A percentile compares a stretch with the other conserved stretches of the same genome.
phyloP scores from a whole-genome alignment of 1,140 invertebrate species.

The Drosophila melanica region DNA sequence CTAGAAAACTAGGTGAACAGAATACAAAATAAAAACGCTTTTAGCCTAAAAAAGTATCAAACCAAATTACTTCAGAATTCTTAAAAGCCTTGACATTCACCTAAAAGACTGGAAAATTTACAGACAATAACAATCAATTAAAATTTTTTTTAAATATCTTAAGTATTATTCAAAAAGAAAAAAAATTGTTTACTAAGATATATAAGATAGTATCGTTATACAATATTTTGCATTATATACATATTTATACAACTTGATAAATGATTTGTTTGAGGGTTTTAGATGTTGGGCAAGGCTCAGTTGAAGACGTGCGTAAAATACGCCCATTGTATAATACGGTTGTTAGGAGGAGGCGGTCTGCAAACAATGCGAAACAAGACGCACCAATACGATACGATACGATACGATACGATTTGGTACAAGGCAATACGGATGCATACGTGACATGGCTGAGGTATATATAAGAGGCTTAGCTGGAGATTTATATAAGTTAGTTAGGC shows the following conservation, averaged over 20 bases:
- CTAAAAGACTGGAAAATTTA: too few relatives aligned
- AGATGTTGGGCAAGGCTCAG: slow-evolving; percentile 37
- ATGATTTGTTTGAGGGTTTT: slow-evolving; percentile 2
- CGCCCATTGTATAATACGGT: slow-evolving; percentile 32
- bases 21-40: not conserved
- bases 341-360: slow-evolving; percentile 8
- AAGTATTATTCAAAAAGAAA: too few relatives aligned
- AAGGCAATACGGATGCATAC: slow-evolving; percentile 12
- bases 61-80: too few relatives aligned
- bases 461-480: slow-evolving; percentile 28
- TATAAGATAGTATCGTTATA: not conserved
- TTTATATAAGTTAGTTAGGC: slow-evolving; percentile 51
- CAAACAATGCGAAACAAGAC: slow-evolving; percentile 16
- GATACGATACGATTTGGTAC: slow-evolving; percentile 15
- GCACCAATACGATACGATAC: slow-evolving; percentile 2
- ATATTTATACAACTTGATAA: slow-evolving; percentile 2
- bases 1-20: not conserved
- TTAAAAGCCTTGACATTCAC: too few relatives aligned
- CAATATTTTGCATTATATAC: not conserved
- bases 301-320: slow-evolving; percentile 67
- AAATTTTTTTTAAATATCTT: too few relatives aligned
- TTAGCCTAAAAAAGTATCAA: too few relatives aligned
- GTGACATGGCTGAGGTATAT: slow-evolving; percentile 60
- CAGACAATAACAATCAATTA: too few relatives aligned
- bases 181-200: too few relatives aligned